phyloP scores from a whole-genome alignment of 2,797 vertebrate species.

The Erethizon dorsatum region DNA sequence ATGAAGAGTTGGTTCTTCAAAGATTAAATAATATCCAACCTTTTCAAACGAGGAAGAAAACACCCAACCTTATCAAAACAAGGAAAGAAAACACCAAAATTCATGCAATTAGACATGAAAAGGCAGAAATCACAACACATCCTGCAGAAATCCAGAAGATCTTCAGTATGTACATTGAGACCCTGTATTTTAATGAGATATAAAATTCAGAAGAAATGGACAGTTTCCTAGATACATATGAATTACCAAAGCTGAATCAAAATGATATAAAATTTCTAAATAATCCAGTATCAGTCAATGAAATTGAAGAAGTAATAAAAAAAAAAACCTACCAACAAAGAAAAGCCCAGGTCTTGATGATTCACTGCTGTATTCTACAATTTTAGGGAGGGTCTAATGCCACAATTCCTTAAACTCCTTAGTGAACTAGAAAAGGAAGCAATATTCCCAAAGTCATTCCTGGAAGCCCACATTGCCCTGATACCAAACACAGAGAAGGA shows the following conservation, averaged over 20 bases:
- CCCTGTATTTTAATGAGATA: neutral
- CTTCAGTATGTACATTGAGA: neutral
- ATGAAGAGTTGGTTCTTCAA: too few species aligned
- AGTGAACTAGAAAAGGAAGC: neutral
- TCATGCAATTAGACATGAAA: too few species aligned
- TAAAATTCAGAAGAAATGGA: neutral
- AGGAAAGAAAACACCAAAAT: too few species aligned
- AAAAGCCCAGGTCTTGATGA: neutral
- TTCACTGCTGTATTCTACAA: neutral
- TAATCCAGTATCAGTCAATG: neutral
- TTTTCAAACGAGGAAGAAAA: too few species aligned
- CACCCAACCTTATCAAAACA: too few species aligned
- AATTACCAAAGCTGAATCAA: neutral
- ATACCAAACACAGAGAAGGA: neutral
- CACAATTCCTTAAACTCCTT: neutral
- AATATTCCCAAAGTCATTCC: neutral
- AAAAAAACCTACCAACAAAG: neutral
- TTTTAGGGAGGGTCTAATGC: neutral
- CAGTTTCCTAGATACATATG: neutral
- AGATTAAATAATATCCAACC: too few species aligned
- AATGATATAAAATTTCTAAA: neutral
- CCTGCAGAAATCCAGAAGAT: too few species aligned
- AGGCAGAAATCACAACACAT: too few species aligned
- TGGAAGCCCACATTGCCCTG: neutral
- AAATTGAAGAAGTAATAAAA: neutral